Evolutionary conservation across 2,888 invertebrate genomes (phyloP).

Genomic region (Neoscelio sp.): DNA sequence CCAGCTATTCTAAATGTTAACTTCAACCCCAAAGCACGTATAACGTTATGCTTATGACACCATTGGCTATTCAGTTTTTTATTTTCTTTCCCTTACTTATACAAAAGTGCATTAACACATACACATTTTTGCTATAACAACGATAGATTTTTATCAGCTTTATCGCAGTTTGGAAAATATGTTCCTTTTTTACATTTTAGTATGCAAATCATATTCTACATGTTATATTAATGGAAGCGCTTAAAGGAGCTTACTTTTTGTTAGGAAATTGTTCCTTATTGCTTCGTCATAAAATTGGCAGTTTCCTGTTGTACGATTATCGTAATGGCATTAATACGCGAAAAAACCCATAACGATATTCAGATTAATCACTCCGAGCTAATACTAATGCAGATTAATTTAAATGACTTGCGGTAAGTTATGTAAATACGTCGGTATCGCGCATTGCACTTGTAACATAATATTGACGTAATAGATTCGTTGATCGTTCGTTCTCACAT

Average conservation of each 20-base stretch:
- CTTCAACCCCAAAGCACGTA: slow-evolving; percentile 66
- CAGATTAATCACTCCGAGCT: slow-evolving; percentile 37
- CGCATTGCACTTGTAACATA: slow-evolving; percentile 34
- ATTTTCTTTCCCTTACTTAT: slow-evolving; percentile 33
- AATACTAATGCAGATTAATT: slow-evolving; percentile 46
- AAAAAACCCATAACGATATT: slow-evolving; percentile 37
- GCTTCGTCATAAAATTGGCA: slow-evolving; percentile 34
- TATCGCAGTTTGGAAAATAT: neutral
- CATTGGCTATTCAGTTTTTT: slow-evolving; percentile 60
- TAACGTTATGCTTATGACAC: slow-evolving; percentile 64
- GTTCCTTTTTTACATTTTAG: too few relatives aligned
- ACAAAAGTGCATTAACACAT: slow-evolving; percentile 54
- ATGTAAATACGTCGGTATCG: slow-evolving; percentile 37
- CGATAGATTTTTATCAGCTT: slow-evolving; percentile 7
- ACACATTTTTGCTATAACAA: slow-evolving; percentile 10
- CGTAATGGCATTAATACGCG: slow-evolving; percentile 19
- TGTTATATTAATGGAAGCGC: slow-evolving; percentile 8
- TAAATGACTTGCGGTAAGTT: slow-evolving; percentile 46
- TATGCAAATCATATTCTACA: too few relatives aligned
- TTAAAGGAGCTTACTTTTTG: slow-evolving; percentile 15
- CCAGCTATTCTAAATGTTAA: slow-evolving; percentile 68
- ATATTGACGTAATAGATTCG: slow-evolving; percentile 48
- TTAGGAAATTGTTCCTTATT: slow-evolving; percentile 22
- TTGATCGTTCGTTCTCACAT: slow-evolving; percentile 42
- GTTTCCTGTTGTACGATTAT: slow-evolving; percentile 42